Conservation (phyloP, 2,113 vertebrate genomes). For the Seriola quinqueradiata region DNA sequence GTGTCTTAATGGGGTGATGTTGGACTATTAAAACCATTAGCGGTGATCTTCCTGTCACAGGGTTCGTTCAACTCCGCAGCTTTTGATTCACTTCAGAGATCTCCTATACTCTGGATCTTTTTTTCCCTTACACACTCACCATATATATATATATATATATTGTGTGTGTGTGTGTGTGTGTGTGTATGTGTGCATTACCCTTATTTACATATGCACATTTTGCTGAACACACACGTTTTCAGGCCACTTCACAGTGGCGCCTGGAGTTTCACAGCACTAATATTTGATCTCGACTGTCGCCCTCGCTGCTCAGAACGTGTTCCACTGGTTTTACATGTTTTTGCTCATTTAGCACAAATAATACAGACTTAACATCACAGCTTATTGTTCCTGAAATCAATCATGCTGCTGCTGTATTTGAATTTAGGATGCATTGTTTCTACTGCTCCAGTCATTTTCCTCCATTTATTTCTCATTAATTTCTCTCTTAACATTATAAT, state of each 20-base stretch:
- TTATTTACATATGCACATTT: conserved; percentile 27
- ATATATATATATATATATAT: too few species aligned
- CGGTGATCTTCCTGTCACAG: conserved; percentile 42
- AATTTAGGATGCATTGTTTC: too few species aligned
- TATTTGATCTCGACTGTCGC: neutral
- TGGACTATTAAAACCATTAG: conserved; percentile 76
- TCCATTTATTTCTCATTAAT: too few species aligned
- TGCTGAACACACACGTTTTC: conserved; percentile 18
- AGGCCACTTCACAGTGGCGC: neutral
- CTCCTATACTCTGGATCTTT: conserved; percentile 2
- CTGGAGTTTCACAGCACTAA: neutral
- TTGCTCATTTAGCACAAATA: neutral
- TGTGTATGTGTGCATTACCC: conserved; percentile 5
- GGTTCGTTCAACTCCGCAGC: conserved; percentile 45
- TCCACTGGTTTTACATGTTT: neutral
- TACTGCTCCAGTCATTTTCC: neutral
- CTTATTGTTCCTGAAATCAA: neutral
- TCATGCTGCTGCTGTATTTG: too few species aligned
- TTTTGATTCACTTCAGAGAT: conserved; percentile 57
- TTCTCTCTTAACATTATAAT: too few species aligned
- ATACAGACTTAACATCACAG: neutral
- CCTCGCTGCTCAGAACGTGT: neutral
- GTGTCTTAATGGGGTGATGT: conserved; percentile 54
- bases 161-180: neutral
- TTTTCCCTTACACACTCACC: neutral